Percentiles rank a stretch among this genome's conserved stretches.
These are phyloP conservation scores for Drosophila virilis DNA, from an alignment of 1,140 invertebrate genomes.

Conservation along the genomic window DNA sequence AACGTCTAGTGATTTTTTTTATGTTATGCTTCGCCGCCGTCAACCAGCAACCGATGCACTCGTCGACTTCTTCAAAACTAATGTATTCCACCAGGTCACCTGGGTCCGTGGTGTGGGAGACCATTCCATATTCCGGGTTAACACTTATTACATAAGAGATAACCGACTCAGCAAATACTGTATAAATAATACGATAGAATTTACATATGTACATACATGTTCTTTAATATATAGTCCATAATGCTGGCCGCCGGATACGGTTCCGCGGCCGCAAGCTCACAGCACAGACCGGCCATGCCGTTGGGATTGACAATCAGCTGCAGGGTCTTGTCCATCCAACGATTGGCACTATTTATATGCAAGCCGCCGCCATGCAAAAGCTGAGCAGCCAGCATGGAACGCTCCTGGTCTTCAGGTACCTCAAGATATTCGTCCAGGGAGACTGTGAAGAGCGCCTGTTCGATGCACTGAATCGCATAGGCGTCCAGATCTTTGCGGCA, in stretches of 20 bases:
- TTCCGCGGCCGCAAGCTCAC: constrained; percentile 97
- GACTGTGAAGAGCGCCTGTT: constrained; percentile 91
- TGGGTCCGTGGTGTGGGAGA: background rate
- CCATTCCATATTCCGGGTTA: constrained; percentile 40
- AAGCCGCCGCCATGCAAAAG: constrained; percentile 90
- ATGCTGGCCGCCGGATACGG: constrained; percentile 93
- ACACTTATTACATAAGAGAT: background rate
- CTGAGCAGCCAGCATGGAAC: constrained; percentile 86
- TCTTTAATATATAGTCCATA: constrained; percentile 90
- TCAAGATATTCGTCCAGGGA: constrained; percentile 90
- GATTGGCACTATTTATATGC: constrained; percentile 89
- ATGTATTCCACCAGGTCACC: background rate
- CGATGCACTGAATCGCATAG: constrained; percentile 87
- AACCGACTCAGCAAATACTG: background rate
- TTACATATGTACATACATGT: constrained; percentile 59
- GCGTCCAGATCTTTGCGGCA: constrained; percentile 86
- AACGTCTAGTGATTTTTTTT: constrained; percentile 85
- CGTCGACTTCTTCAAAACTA: constrained; percentile 17
- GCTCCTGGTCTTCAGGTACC: constrained; percentile 63
- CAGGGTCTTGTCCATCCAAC: constrained; percentile 96
- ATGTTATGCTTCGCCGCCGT: constrained; percentile 49
- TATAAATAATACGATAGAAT: background rate
- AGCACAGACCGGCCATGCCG: constrained; percentile 93
- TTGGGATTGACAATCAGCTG: constrained; percentile 93
- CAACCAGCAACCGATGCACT: constrained; percentile 39